Percentiles rank a stretch among this genome's conserved stretches.
These are phyloP conservation scores for Panorpa germanica DNA, from an alignment of 2,888 invertebrate species.

Conservation along the genomic window DNA sequence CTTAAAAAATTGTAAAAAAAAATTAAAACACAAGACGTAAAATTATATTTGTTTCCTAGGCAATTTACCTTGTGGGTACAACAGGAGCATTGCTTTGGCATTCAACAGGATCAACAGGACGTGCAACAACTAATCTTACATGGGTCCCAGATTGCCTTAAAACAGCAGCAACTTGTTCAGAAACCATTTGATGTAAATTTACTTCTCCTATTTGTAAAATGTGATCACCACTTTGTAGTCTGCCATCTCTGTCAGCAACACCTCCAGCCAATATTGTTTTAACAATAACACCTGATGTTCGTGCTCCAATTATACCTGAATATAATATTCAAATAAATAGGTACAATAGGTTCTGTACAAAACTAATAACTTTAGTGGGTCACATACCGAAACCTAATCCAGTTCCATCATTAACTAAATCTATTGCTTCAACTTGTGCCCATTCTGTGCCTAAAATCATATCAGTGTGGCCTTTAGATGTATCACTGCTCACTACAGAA, in stretches of 20 bases:
- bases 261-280: constrained; percentile 97
- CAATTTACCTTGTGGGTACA: constrained; percentile 36
- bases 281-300: constrained; percentile 97
- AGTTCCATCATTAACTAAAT: constrained; percentile 92
- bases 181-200: constrained; percentile 88
- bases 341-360: not conserved
- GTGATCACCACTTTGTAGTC: constrained; percentile 93
- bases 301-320: constrained; percentile 78
- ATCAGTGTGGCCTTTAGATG: constrained; percentile 43
- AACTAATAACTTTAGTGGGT: constrained; percentile 2
- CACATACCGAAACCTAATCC: constrained; percentile 81
- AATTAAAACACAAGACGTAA: constrained; percentile 3
- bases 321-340: not conserved
- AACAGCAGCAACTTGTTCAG: constrained; percentile 92
- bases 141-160: constrained; percentile 88
- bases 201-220: constrained; percentile 91
- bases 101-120: constrained; percentile 67
- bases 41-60: not conserved
- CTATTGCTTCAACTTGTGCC: constrained; percentile 95
- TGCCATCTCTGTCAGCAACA: constrained; percentile 93
- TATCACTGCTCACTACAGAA: constrained; percentile 46
- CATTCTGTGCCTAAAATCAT: constrained; percentile 74
- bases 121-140: constrained; percentile 84
- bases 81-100: constrained; percentile 37
- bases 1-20: constrained; percentile 20